Percentiles rank a stretch among this genome's conserved stretches.
phyloP scores from a whole-genome alignment of 2,797 vertebrate genomes.

The Monodelphis domestica region DNA sequence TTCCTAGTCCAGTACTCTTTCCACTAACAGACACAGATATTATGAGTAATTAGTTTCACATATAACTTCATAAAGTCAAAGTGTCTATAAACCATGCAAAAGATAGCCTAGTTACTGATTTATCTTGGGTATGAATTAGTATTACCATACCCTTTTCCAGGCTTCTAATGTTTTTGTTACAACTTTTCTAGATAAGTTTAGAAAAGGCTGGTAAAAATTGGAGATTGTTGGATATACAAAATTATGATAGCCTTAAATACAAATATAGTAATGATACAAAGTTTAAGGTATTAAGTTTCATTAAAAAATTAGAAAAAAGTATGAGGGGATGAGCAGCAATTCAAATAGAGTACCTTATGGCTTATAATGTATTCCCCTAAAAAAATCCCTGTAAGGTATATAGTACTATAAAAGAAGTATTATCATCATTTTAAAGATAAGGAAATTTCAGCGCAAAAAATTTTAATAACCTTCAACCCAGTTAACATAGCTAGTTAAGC shows the following conservation, averaged over 20 bases:
- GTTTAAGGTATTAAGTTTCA: too few relatives aligned
- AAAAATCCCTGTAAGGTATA: neutral
- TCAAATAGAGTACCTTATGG: neutral
- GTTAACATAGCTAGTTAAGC: neutral
- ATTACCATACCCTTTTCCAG: neutral
- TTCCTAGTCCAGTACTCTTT: neutral
- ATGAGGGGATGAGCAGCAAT: neutral
- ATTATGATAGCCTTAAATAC: neutral
- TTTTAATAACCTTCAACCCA: neutral
- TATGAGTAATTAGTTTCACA: neutral
- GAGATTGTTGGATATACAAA: neutral
- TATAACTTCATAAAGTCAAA: neutral
- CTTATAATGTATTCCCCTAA: neutral
- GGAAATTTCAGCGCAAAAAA: neutral
- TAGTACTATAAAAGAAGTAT: neutral
- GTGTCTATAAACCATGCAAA: neutral
- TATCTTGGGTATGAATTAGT: neutral
- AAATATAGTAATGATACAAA: too few relatives aligned
- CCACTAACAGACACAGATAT: neutral
- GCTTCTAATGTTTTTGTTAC: neutral
- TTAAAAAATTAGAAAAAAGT: neutral
- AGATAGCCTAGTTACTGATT: neutral
- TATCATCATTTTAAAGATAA: neutral
- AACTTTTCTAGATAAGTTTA: neutral
- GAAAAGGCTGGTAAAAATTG: neutral